Percentiles rank a stretch among this genome's conserved stretches.
Conservation (phyloP, 2,113 vertebrate genomes). For the Nesogale talazaci region DNA sequence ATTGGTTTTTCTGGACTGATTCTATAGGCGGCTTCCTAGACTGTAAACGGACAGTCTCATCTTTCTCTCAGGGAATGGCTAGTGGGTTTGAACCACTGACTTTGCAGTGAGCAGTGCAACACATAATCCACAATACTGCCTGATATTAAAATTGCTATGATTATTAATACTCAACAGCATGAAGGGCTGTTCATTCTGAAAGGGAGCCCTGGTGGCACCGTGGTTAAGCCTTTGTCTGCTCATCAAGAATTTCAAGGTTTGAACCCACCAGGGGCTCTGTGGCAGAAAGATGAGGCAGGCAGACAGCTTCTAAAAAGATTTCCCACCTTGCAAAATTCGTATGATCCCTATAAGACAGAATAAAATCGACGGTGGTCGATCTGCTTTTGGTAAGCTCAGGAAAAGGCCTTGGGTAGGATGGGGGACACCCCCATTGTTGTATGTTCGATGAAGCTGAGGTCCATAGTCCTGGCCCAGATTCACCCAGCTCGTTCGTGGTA, state of each 20-base stretch:
- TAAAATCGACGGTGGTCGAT: background rate
- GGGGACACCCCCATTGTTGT: slow-evolving; percentile 14
- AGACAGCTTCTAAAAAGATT: too few species aligned
- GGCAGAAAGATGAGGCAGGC: too few species aligned
- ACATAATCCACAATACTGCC: background rate
- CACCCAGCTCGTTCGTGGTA: slow-evolving; percentile 28
- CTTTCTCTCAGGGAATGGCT: too few species aligned
- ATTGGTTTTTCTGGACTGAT: too few species aligned
- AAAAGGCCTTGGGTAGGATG: background rate
- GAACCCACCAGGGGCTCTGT: too few species aligned
- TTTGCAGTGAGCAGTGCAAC: too few species aligned
- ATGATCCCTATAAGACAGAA: background rate
- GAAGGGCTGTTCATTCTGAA: background rate
- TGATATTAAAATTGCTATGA: background rate
- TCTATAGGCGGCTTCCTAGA: too few species aligned
- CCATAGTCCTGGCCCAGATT: background rate
- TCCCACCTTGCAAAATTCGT: too few species aligned
- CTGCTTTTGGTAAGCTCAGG: background rate
- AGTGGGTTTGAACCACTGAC: too few species aligned
- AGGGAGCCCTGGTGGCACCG: background rate
- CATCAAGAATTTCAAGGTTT: too few species aligned
- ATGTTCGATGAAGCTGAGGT: slow-evolving; percentile 58
- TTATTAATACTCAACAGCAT: background rate
- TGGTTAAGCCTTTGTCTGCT: too few species aligned
- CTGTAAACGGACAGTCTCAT: too few species aligned